Evolutionary conservation across 2,113 vertebrate genomes (phyloP).

Genomic region (Acrocephalus arundinaceus): DNA sequence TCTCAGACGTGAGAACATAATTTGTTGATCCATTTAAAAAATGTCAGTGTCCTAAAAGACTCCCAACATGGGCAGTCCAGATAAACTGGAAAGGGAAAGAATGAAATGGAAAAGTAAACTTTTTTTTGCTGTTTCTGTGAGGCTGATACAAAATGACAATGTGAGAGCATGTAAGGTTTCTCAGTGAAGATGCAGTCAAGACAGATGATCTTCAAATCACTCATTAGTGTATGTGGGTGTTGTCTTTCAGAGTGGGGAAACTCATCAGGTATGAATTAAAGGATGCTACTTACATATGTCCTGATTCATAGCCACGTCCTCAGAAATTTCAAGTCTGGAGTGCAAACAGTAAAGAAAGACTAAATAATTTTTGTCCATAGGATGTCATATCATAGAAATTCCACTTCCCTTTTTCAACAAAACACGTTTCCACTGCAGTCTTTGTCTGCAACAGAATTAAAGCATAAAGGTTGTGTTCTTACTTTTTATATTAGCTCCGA

Average conservation of each 20-base stretch:
- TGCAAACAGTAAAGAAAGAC: background rate
- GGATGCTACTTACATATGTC: background rate
- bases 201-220: background rate
- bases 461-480: background rate
- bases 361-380: background rate
- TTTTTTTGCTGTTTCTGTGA: background rate
- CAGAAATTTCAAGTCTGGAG: background rate
- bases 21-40: background rate
- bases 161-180: background rate
- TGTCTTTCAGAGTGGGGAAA: background rate
- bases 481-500: background rate
- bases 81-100: background rate
- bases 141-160: background rate
- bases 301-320: background rate
- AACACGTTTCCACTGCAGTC: background rate
- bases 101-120: background rate
- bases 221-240: background rate
- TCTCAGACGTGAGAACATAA: background rate
- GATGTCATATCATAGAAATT: background rate
- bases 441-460: background rate
- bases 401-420: background rate
- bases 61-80: background rate
- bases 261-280: background rate
- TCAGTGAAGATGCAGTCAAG: background rate
- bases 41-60: background rate